A percentile compares a stretch with the other conserved stretches of the same genome.
Evolutionary conservation across 2,888 invertebrate genomes (phyloP).

Genomic region (Patella caerulea): DNA sequence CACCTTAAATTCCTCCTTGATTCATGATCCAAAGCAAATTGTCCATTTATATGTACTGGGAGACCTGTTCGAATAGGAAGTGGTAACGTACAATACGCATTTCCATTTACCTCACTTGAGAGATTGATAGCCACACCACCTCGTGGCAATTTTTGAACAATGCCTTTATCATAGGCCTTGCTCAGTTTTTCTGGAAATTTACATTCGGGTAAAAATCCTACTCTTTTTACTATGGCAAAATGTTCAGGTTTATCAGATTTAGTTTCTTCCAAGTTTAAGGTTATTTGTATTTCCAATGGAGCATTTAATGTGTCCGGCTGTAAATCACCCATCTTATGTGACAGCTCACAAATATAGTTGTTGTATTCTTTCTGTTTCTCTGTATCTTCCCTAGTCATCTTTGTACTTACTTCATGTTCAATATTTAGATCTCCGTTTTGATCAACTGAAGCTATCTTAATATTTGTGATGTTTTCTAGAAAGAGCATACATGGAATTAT

Average conservation of each 20-base stretch:
- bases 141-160: conserved; percentile 38
- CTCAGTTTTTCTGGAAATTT: conserved; percentile 35
- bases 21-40: conserved; percentile 25
- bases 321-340: conserved; percentile 16
- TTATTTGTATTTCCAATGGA: conserved; percentile 19
- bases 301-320: background rate
- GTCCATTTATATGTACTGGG: conserved; percentile 21
- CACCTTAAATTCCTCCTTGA: conserved; percentile 17
- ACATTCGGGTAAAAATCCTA: conserved; percentile 44
- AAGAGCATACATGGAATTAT: conserved; percentile 55
- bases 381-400: conserved; percentile 19
- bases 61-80: conserved; percentile 15
- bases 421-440: conserved; percentile 25
- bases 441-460: conserved; percentile 43
- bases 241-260: conserved; percentile 18
- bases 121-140: conserved; percentile 20
- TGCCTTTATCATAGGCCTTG: conserved; percentile 37
- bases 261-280: conserved; percentile 21
- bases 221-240: conserved; percentile 54
- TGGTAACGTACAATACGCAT: conserved; percentile 20
- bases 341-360: conserved; percentile 12
- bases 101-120: background rate
- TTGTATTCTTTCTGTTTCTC: conserved; percentile 22
- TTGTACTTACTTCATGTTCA: conserved; percentile 32
- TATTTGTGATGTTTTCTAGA: conserved; percentile 53